Conservation (phyloP, 2,113 vertebrate species). For the Dicentrarchus labrax region DNA sequence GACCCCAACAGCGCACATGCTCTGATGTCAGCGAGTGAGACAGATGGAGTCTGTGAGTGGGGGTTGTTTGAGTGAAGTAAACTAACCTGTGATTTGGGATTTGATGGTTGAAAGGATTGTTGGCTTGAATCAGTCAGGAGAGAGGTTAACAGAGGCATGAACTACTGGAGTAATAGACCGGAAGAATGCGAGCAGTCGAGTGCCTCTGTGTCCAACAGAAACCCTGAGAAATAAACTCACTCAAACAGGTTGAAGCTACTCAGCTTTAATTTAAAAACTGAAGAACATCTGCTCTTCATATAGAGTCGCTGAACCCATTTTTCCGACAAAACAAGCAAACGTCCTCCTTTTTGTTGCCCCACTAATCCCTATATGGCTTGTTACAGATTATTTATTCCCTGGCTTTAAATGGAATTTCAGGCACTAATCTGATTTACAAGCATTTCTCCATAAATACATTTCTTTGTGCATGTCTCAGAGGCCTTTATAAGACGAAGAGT, state of each 20-base stretch:
- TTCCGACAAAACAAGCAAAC: conserved; percentile 3
- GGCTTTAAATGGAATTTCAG: conserved; percentile 35
- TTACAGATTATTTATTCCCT: conserved; percentile 48
- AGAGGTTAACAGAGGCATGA: conserved; percentile 71
- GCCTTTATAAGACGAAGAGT: background rate
- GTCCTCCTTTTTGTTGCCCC: conserved; percentile 20
- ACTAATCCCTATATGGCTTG: conserved; percentile 52
- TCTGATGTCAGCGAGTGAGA: conserved; percentile 52
- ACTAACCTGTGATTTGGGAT: conserved; percentile 81
- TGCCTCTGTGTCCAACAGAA: conserved; percentile 26
- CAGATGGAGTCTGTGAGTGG: conserved; percentile 72
- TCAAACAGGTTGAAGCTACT: background rate
- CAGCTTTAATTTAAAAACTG: conserved; percentile 21
- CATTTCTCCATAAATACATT: conserved; percentile 17
- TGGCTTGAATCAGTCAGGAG: conserved; percentile 71
- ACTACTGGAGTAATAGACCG: conserved; percentile 64
- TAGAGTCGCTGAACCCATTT: conserved; percentile 1
- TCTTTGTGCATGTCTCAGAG: conserved; percentile 19
- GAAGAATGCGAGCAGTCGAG: conserved; percentile 55
- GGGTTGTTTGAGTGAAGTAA: conserved; percentile 70
- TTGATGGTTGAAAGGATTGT: conserved; percentile 77
- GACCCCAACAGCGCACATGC: conserved; percentile 33
- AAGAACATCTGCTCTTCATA: conserved; percentile 7
- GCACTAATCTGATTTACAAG: conserved; percentile 47
- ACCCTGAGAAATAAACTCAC: conserved; percentile 15